A percentile compares a stretch with the other conserved stretches of the same genome.
Conservation (phyloP, 2,888 invertebrate genomes). For the Drosophila niveifrons region DNA sequence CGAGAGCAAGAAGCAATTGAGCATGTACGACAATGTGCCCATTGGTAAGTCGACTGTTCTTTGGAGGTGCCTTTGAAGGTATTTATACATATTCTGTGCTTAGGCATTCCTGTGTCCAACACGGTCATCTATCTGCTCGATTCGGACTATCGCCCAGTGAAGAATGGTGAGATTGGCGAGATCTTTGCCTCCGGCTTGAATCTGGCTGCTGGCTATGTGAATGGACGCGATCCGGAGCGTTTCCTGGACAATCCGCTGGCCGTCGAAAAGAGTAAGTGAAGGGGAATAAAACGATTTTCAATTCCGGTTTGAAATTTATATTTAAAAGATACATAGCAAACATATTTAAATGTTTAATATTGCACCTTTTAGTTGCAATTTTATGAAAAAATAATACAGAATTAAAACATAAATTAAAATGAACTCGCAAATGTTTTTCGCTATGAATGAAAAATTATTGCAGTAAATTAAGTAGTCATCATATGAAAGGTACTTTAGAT, state of each 20-base stretch:
- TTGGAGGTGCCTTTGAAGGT: background rate
- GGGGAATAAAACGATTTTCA: no score
- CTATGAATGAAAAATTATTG: no score
- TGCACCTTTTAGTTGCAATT: no score
- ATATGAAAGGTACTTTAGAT: no score
- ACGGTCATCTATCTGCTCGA: conserved; percentile 93
- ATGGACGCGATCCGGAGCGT: conserved; percentile 90
- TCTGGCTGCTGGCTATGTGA: conserved; percentile 93
- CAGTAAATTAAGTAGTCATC: no score
- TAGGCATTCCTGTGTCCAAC: conserved; percentile 92
- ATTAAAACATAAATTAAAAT: no score
- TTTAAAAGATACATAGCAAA: no score
- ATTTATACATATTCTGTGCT: background rate
- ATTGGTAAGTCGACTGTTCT: conserved; percentile 88
- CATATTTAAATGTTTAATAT: no score
- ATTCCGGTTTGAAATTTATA: no score
- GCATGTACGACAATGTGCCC: conserved; percentile 90
- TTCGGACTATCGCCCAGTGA: conserved; percentile 90
- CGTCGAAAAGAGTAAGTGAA: conserved; percentile 87
- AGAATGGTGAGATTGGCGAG: conserved; percentile 92
- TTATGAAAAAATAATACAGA: no score
- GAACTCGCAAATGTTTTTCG: no score
- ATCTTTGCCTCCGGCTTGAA: conserved; percentile 93
- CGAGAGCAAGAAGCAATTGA: conserved; percentile 87
- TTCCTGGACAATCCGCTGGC: conserved; percentile 92